A percentile compares a stretch with the other conserved stretches of the same genome.
These are phyloP conservation scores for Portunus trituberculatus DNA, from an alignment of 1,140 invertebrate species.

Conservation along the genomic window DNA sequence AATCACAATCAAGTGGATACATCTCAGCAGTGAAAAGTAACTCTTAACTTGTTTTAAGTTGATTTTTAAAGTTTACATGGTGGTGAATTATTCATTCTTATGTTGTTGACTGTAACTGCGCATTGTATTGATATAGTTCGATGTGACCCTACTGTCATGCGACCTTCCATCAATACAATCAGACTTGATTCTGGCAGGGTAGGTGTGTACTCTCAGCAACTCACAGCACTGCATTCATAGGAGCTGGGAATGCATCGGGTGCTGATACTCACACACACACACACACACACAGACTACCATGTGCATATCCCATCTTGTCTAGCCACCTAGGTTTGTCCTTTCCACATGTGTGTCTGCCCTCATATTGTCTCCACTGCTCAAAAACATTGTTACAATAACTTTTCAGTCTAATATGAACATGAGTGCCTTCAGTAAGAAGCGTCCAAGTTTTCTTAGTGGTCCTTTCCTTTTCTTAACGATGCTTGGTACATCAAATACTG, in stretches of 20 bases:
- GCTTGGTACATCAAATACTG: constrained; percentile 70
- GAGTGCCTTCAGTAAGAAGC: constrained; percentile 76
- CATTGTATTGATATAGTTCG: no score
- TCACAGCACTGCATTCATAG: not conserved
- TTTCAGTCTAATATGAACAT: constrained; percentile 77
- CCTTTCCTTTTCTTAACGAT: constrained; percentile 75
- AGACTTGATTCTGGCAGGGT: no score
- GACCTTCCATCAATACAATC: no score
- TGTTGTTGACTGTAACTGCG: no score
- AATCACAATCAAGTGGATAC: no score
- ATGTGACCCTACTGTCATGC: no score
- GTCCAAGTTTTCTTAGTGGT: constrained; percentile 75
- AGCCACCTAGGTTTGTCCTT: not conserved
- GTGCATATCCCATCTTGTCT: not conserved
- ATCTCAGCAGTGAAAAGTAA: no score
- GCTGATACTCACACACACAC: not conserved
- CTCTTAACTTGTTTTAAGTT: no score
- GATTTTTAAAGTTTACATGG: no score
- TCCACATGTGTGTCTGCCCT: not conserved
- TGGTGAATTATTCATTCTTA: no score
- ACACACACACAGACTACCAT: not conserved
- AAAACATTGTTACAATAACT: not conserved
- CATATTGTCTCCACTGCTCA: not conserved
- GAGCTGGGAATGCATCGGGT: not conserved
- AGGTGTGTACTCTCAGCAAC: not conserved